These are phyloP conservation scores for Cariama cristata DNA, from an alignment of 2,113 vertebrate genomes.

Conservation along the genomic window DNA sequence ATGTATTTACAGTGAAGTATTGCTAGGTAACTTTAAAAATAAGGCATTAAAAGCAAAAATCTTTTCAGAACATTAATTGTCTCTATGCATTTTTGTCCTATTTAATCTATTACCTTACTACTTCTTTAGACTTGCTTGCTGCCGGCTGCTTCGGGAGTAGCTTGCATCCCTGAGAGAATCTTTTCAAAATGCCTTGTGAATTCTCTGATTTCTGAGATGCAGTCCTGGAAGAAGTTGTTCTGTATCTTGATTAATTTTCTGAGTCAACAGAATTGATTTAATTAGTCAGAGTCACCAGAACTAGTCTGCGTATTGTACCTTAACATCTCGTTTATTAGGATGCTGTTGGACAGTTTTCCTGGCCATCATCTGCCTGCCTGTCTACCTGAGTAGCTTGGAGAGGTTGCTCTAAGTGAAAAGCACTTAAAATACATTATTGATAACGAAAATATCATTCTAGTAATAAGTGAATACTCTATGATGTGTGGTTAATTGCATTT, in stretches of 20 bases:
- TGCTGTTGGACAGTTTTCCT: neutral
- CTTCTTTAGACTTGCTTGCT: neutral
- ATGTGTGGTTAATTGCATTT: neutral
- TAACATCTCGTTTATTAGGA: neutral
- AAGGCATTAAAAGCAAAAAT: neutral
- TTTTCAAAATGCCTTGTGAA: neutral
- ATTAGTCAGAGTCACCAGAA: neutral
- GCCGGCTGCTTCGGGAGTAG: neutral
- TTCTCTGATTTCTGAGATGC: neutral
- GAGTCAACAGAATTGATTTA: neutral
- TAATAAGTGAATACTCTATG: neutral
- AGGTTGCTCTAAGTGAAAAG: neutral
- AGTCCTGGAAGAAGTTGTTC: neutral
- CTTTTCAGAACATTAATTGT: neutral
- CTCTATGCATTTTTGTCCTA: neutral
- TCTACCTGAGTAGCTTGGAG: neutral
- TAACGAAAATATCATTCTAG: neutral
- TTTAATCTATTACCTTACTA: neutral
- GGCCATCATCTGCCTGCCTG: neutral
- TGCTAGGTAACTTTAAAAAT: neutral
- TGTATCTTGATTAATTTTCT: neutral
- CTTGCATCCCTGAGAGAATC: neutral
- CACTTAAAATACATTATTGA: slow-evolving; percentile 10
- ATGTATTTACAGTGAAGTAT: neutral
- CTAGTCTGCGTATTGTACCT: neutral